Conservation (phyloP, 1,140 invertebrate genomes). For the Aphelinus atriplicis region DNA sequence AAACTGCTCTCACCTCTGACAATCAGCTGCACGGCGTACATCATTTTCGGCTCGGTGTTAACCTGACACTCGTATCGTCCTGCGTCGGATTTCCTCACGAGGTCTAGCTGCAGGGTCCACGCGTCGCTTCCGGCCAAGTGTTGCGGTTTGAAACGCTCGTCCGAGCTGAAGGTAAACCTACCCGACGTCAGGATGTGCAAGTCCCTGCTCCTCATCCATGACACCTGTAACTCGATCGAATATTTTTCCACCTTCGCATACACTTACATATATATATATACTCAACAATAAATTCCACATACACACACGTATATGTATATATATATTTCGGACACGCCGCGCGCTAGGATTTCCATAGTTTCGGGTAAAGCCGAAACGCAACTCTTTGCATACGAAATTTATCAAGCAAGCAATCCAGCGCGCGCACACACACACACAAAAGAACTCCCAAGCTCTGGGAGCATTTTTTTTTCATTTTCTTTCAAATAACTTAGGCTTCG, state of each 20-base stretch:
- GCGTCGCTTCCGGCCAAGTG: slow-evolving; percentile 68
- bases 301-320: no score
- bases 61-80: slow-evolving; percentile 84
- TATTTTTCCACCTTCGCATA: neutral
- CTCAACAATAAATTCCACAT: no score
- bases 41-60: slow-evolving; percentile 83
- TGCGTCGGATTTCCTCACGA: slow-evolving; percentile 72
- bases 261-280: no score
- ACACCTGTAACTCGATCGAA: slow-evolving; percentile 70
- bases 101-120: slow-evolving; percentile 76
- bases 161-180: slow-evolving; percentile 75
- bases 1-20: slow-evolving; percentile 69
- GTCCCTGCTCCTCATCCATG: slow-evolving; percentile 79
- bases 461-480: no score
- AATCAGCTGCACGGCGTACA: slow-evolving; percentile 73
- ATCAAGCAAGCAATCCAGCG: no score
- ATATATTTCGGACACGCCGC: no score
- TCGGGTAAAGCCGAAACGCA: no score
- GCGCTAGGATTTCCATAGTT: no score
- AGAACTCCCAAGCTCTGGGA: no score
- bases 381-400: no score
- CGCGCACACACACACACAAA: no score
- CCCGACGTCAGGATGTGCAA: slow-evolving; percentile 80
- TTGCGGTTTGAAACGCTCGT: slow-evolving; percentile 72
- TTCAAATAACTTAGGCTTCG: no score